Percentiles rank a stretch among this genome's conserved stretches.
Conservation (phyloP, 2,888 invertebrate species). For the Helicoverpa assulta region DNA sequence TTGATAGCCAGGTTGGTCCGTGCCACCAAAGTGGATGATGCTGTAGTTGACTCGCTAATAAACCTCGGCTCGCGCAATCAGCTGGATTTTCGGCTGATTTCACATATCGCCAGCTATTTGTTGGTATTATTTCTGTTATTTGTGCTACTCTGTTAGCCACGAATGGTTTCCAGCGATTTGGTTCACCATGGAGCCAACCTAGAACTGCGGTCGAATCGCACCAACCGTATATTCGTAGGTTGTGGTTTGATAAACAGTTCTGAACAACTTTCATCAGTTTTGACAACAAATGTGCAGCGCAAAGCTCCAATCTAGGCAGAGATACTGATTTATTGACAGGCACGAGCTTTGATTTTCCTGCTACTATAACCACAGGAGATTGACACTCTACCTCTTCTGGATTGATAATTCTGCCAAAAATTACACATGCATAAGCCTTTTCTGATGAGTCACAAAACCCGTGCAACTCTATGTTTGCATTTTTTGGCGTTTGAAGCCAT, state of each 20-base stretch:
- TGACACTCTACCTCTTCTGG: too few relatives aligned
- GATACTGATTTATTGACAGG: not conserved
- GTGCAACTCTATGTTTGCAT: not conserved
- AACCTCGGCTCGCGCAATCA: too few relatives aligned
- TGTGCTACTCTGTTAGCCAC: slow-evolving; percentile 12
- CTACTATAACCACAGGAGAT: not conserved
- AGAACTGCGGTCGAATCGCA: slow-evolving; percentile 1
- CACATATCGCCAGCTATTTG: not conserved
- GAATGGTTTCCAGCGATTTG: slow-evolving; percentile 1
- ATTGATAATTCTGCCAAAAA: not conserved
- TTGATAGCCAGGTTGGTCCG: too few relatives aligned
- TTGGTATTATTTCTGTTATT: not conserved
- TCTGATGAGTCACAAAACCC: slow-evolving; percentile 5
- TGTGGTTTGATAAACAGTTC: not conserved
- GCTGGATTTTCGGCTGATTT: too few relatives aligned
- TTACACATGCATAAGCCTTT: slow-evolving; percentile 3
- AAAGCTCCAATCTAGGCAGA: not conserved
- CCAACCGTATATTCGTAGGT: not conserved
- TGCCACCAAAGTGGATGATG: too few relatives aligned
- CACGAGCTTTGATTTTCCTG: not conserved
- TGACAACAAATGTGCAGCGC: not conserved
- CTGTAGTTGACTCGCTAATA: too few relatives aligned
- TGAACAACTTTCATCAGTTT: not conserved
- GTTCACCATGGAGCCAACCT: not conserved
- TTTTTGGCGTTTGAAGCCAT: not conserved